A percentile compares a stretch with the other conserved stretches of the same genome.
phyloP scores from a whole-genome alignment of 2,888 invertebrate species.

The Perizoma affinitatum region DNA sequence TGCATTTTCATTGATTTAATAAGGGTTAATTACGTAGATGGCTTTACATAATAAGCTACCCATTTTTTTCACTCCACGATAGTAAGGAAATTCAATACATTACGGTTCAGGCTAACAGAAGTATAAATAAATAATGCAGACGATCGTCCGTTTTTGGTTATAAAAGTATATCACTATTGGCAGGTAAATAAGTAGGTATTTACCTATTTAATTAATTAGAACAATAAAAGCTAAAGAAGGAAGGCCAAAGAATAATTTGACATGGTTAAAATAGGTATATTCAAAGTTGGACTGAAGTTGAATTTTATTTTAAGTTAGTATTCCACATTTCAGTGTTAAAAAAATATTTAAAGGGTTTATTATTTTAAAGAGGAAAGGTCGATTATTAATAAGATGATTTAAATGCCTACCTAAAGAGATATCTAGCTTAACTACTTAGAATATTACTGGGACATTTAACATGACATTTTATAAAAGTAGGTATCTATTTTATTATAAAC shows the following conservation, averaged over 20 bases:
- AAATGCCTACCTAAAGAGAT: conserved; percentile 21
- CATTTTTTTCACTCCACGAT: neutral
- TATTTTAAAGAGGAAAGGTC: conserved; percentile 27
- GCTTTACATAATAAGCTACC: too few relatives aligned
- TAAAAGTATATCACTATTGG: neutral
- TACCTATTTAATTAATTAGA: neutral
- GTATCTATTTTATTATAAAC: neutral
- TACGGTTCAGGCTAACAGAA: too few relatives aligned
- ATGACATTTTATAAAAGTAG: conserved; percentile 5
- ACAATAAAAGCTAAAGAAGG: neutral
- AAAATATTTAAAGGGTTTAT: conserved; percentile 12
- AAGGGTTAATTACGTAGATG: too few relatives aligned
- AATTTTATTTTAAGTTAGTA: conserved; percentile 25
- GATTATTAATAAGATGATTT: conserved; percentile 13
- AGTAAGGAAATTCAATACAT: too few relatives aligned
- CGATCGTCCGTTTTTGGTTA: neutral
- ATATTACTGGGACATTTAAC: conserved; percentile 29
- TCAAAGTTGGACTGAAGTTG: conserved; percentile 31
- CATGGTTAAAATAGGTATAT: neutral
- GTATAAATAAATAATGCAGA: neutral
- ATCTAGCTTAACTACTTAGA: conserved; percentile 35
- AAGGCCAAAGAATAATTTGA: conserved; percentile 1
- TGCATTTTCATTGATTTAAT: too few relatives aligned
- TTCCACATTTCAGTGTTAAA: conserved; percentile 26
- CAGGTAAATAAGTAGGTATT: neutral